phyloP scores from a whole-genome alignment of 2,888 invertebrate genomes.

The Argyresthia goedartella region DNA sequence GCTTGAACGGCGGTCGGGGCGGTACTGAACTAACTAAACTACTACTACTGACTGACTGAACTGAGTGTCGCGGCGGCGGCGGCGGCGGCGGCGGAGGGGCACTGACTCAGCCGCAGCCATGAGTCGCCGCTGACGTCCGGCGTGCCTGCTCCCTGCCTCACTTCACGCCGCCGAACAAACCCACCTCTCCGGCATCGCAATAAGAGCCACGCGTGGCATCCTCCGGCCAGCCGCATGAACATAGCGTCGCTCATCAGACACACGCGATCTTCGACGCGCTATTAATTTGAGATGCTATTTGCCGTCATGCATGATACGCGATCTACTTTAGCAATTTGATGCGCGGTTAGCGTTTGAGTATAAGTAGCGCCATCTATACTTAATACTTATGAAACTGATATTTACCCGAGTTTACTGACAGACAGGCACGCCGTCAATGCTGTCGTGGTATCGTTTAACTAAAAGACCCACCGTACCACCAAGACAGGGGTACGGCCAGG shows the following conservation, averaged over 20 bases:
- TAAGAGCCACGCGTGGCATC: background rate
- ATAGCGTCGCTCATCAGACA: background rate
- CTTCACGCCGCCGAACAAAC: background rate
- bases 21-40: conserved; percentile 1
- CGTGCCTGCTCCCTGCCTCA: background rate
- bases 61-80: background rate
- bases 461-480: no score
- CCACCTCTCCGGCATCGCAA: background rate
- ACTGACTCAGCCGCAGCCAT: background rate
- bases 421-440: no score
- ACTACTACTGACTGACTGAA: background rate
- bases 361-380: conserved; percentile 4
- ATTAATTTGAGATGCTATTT: background rate
- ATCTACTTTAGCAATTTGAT: background rate
- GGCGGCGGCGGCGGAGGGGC: background rate
- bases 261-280: background rate
- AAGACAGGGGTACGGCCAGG: no score
- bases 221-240: background rate
- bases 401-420: background rate
- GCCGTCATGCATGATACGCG: background rate
- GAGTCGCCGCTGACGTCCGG: background rate
- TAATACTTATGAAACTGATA: conserved; percentile 10
- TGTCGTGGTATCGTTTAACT: no score
- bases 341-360: background rate
- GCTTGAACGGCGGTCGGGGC: background rate